These are phyloP conservation scores for Pseudococcus jackbeardsleyi DNA, from an alignment of 2,888 invertebrate species.

Conservation along the genomic window DNA sequence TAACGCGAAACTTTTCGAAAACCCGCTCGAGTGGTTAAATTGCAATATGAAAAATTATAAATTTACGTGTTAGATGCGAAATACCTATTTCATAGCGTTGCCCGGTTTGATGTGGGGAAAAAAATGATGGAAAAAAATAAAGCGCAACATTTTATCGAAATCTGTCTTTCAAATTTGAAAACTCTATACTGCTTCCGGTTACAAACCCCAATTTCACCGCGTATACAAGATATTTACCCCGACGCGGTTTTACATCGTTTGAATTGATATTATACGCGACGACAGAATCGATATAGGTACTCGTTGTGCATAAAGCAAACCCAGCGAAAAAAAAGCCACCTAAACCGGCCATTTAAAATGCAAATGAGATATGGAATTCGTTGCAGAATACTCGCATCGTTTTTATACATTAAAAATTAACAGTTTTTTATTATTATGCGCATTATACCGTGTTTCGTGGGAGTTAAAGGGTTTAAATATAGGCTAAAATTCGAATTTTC, in stretches of 20 bases:
- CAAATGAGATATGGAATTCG: not conserved
- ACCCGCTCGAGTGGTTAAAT: not conserved
- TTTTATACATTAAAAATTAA: slow-evolving; percentile 17
- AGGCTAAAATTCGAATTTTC: not conserved
- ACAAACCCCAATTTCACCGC: not conserved
- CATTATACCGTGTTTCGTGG: not conserved
- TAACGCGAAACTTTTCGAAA: not conserved
- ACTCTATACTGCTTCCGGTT: slow-evolving; percentile 22
- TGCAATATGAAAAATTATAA: slow-evolving; percentile 26
- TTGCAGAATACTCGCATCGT: slow-evolving; percentile 11
- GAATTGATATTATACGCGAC: slow-evolving; percentile 28
- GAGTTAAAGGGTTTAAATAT: not conserved
- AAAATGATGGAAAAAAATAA: not conserved
- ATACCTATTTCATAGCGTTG: not conserved
- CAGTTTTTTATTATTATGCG: slow-evolving; percentile 21
- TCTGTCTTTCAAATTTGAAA: slow-evolving; percentile 33
- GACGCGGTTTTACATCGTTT: slow-evolving; percentile 26
- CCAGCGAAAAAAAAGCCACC: not conserved
- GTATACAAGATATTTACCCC: slow-evolving; percentile 20
- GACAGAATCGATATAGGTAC: slow-evolving; percentile 21
- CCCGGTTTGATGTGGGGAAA: not conserved
- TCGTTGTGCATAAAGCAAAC: not conserved
- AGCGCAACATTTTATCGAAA: slow-evolving; percentile 6
- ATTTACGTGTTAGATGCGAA: not conserved
- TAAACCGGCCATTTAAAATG: slow-evolving; percentile 27